Evolutionary conservation across 2,888 invertebrate species (phyloP).

Genomic region (Schizaphis graminum): DNA sequence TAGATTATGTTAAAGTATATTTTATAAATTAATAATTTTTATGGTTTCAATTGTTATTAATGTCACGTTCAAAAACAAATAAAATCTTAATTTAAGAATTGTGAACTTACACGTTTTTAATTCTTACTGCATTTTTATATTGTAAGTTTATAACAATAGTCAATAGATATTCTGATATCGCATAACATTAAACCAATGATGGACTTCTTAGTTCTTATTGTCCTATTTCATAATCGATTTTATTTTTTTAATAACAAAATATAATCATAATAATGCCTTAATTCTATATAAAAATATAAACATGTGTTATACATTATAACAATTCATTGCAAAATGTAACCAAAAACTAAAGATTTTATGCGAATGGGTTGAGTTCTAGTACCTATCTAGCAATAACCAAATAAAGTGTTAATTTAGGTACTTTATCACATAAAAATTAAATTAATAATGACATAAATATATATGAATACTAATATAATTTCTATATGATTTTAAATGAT

Average conservation of each 20-base stretch:
- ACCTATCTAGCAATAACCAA: too few species aligned
- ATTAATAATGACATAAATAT: too few species aligned
- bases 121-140: not conserved
- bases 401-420: too few species aligned
- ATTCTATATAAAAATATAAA: too few species aligned
- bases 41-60: not conserved
- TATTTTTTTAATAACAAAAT: not conserved
- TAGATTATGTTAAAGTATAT: not conserved
- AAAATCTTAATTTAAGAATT: not conserved
- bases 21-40: not conserved
- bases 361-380: too few species aligned
- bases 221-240: not conserved
- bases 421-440: too few species aligned
- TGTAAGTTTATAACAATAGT: not conserved
- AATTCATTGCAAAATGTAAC: too few species aligned
- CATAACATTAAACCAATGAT: not conserved
- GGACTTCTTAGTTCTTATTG: not conserved
- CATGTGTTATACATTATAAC: too few species aligned
- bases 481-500: too few species aligned
- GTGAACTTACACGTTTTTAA: not conserved
- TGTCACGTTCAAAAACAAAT: not conserved
- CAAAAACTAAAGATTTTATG: too few species aligned
- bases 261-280: not conserved
- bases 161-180: not conserved
- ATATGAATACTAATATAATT: too few species aligned